phyloP scores from a whole-genome alignment of 2,797 vertebrate genomes.

The Neomorphus geoffroyi region DNA sequence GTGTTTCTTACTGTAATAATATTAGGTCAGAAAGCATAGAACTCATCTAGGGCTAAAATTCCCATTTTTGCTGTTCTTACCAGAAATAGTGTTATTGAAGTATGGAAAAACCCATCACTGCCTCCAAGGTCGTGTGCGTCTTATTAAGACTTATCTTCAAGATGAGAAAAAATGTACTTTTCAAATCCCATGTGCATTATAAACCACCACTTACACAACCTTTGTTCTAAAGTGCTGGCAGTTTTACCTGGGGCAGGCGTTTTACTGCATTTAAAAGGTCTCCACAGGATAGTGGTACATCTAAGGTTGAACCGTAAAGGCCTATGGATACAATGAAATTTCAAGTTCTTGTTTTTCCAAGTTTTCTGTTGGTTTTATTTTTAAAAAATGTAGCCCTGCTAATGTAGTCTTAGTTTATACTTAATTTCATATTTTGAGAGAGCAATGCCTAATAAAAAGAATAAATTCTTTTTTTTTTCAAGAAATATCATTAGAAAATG shows the following conservation, averaged over 20 bases:
- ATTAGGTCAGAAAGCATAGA: constrained; percentile 65
- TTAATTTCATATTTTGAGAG: constrained; percentile 10
- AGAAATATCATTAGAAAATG: background rate
- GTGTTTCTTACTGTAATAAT: constrained; percentile 56
- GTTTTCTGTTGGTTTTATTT: constrained; percentile 44
- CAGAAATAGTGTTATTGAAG: constrained; percentile 71
- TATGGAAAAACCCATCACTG: constrained; percentile 67
- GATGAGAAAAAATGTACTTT: constrained; percentile 75
- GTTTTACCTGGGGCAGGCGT: constrained; percentile 74
- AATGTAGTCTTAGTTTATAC: background rate
- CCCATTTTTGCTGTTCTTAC: constrained; percentile 28
- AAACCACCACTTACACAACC: constrained; percentile 75
- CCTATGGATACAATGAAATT: constrained; percentile 67
- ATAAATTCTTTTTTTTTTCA: background rate
- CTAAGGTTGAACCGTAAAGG: constrained; percentile 66
- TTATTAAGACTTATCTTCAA: constrained; percentile 76
- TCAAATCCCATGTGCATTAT: constrained; percentile 75
- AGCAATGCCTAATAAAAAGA: background rate
- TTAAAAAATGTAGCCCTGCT: constrained; percentile 4
- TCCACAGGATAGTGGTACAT: constrained; percentile 68
- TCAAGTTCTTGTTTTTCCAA: constrained; percentile 71
- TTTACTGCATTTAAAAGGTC: constrained; percentile 76
- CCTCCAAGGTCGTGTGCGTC: constrained; percentile 68
- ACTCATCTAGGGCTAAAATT: constrained; percentile 27
- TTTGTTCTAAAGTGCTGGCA: constrained; percentile 75